phyloP scores from a whole-genome alignment of 1,140 invertebrate genomes.

The Acromyrmex echinatior region DNA sequence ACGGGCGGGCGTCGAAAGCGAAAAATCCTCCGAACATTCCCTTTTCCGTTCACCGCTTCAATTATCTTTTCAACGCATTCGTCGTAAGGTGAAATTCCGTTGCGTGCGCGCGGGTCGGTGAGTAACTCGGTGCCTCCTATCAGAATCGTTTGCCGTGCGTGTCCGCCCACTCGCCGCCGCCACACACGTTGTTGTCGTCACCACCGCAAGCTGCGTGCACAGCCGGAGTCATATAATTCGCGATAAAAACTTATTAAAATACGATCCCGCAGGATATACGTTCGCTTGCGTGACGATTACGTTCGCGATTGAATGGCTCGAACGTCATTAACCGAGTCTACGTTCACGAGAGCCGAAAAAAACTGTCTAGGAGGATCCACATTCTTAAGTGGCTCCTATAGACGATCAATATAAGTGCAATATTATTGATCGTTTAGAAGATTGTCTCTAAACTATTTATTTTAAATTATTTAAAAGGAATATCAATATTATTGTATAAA shows the following conservation, averaged over 20 bases:
- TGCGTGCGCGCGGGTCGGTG: constrained; percentile 27
- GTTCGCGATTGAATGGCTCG: background rate
- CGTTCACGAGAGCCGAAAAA: background rate
- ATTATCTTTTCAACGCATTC: constrained; percentile 52
- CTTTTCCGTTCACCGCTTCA: constrained; percentile 39
- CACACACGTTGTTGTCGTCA: constrained; percentile 51
- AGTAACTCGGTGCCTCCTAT: constrained; percentile 40
- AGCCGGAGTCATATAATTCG: background rate
- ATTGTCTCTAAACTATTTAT: too few relatives aligned
- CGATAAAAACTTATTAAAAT: constrained; percentile 27
- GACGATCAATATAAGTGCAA: too few relatives aligned
- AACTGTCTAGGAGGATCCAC: background rate
- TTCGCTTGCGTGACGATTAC: background rate
- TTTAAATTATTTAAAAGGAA: too few relatives aligned
- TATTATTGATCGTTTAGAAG: too few relatives aligned
- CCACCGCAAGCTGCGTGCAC: constrained; percentile 41
- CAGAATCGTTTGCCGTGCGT: constrained; percentile 50
- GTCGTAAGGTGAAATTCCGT: constrained; percentile 55
- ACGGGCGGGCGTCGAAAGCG: background rate
- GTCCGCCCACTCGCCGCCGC: constrained; percentile 68
- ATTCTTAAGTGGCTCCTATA: too few relatives aligned
- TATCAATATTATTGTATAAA: too few relatives aligned
- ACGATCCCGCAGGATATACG: background rate
- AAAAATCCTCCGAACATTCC: background rate
- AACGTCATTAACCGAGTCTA: background rate